Conservation (phyloP, 1,140 invertebrate species). For the Platorchestia sp. region DNA sequence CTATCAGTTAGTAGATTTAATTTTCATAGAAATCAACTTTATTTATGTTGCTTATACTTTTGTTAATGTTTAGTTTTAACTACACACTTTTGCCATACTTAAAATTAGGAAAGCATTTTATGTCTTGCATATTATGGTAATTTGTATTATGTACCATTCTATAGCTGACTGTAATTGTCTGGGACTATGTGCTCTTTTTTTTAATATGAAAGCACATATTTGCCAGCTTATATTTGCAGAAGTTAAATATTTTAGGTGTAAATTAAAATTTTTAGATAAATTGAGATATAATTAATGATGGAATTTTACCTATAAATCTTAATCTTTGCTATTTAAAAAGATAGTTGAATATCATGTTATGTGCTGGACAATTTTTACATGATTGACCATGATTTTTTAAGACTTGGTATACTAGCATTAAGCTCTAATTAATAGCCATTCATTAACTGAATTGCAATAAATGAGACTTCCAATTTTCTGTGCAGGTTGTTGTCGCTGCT, state of each 20-base stretch:
- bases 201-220: too few species aligned
- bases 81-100: background rate
- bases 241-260: too few species aligned
- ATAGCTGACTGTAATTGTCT: too few species aligned
- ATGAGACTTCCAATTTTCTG: background rate
- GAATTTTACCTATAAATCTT: background rate
- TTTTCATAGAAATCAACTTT: background rate
- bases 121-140: background rate
- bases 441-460: background rate
- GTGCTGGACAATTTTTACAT: background rate
- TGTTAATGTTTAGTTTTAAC: background rate
- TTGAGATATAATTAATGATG: background rate
- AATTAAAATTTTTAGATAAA: too few species aligned
- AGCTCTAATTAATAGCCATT: background rate
- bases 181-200: too few species aligned
- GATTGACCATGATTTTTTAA: background rate
- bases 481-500: conserved; percentile 65
- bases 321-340: background rate
- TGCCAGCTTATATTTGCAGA: too few species aligned
- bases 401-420: background rate
- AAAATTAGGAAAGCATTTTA: background rate
- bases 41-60: background rate
- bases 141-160: too few species aligned
- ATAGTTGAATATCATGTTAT: background rate
- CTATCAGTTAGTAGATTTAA: background rate